A percentile compares a stretch with the other conserved stretches of the same genome.
These are phyloP conservation scores for Atherinosoma microstoma DNA, from an alignment of 2,797 vertebrate species.

Conservation along the genomic window DNA sequence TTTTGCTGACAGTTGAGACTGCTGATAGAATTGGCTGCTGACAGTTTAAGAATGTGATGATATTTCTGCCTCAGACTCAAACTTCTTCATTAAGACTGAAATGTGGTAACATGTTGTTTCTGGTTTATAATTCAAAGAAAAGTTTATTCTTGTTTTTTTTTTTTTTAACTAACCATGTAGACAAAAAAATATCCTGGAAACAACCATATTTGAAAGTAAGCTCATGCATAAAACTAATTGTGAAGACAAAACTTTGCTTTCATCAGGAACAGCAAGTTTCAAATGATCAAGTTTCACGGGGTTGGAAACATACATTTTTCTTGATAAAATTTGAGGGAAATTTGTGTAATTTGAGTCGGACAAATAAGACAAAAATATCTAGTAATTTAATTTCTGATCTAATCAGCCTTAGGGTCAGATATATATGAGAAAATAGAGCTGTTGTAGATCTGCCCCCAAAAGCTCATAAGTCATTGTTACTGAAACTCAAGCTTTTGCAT, in stretches of 20 bases:
- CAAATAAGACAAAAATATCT: not conserved
- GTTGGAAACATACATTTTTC: slow-evolving; percentile 15
- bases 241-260: slow-evolving; percentile 6
- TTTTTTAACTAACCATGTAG: no score
- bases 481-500: slow-evolving; percentile 5
- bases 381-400: not conserved
- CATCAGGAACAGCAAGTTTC: slow-evolving; percentile 9
- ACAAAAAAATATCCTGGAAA: not conserved
- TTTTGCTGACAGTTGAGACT: slow-evolving; percentile 35
- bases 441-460: not conserved
- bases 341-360: not conserved
- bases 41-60: slow-evolving; percentile 52
- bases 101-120: slow-evolving; percentile 41
- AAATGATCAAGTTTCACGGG: not conserved
- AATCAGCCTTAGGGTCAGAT: not conserved
- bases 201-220: slow-evolving; percentile 11
- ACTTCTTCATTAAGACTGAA: slow-evolving; percentile 23
- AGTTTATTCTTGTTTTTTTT: slow-evolving; percentile 3
- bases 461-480: not conserved
- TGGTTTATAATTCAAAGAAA: slow-evolving; percentile 47
- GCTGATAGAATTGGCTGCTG: slow-evolving; percentile 46
- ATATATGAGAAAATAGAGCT: not conserved
- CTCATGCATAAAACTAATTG: not conserved
- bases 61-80: slow-evolving; percentile 31
- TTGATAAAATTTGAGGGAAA: not conserved